Evolutionary conservation across 2,797 vertebrate genomes (phyloP), one percentile per base, ranked within the genome.

Genomic region (Antennarius maculatus): DNA sequence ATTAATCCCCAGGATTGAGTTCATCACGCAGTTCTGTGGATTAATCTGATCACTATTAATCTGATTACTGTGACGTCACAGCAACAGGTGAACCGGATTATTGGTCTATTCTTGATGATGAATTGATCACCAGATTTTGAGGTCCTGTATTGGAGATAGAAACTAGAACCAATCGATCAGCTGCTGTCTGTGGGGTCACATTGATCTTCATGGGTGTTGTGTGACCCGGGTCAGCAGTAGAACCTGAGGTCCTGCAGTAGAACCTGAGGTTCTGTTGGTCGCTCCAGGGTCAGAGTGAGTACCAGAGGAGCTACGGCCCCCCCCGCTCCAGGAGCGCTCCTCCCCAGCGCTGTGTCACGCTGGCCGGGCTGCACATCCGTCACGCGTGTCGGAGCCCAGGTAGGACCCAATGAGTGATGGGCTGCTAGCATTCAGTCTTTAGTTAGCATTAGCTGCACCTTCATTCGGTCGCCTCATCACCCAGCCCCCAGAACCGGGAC

Each of bases 231-330:
- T 27, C 39, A 10, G 17, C 5, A 10, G 5, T 3, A 11, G 17
- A 15, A 42, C 17, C 10, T 16, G 27, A 27, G 7, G 11, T 45
- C 4, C 9, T 61, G 27, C 5, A 9, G 4, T 3, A 12, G 18
- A 16, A 28, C 17, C 10, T 16, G 27, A 27, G 7, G 11, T 45
- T 6, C 9, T 61, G 27, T 54, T 69, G 0, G 66, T 3, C 61
- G 62, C 62, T 47, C 58, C 49, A 83, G 85, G 16, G 69, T 80
- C 69, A 52, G 74, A 88, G 71, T 66, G 87, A 91, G 31, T 88
- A 89, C 55, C 82, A 85, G 81, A 85, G 61, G 70, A 87, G 81
- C 27, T 86, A 48, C 58, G 16, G 70, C 23, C 23, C 23, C 23
- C 23, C 69, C 5, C 63, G 79, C 3, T 79, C 84, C 66, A 76